Evolutionary conservation across 2,113 vertebrate species (phyloP).

Genomic region (Naja naja): DNA sequence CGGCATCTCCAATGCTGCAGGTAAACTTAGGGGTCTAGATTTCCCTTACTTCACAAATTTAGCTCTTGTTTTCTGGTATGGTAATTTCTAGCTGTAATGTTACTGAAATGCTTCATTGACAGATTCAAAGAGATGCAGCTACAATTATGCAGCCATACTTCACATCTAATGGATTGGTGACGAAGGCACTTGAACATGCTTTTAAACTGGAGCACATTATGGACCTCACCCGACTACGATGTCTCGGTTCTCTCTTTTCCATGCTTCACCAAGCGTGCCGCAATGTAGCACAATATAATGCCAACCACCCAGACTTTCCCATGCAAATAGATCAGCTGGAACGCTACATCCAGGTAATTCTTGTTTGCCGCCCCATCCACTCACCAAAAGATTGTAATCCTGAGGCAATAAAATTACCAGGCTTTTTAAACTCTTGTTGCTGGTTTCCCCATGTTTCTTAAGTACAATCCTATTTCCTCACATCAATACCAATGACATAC

Average conservation of each 20-base stretch:
- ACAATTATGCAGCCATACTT: slow-evolving; percentile 92
- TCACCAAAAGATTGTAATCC: not conserved
- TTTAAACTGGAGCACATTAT: slow-evolving; percentile 98
- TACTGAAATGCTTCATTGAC: slow-evolving; percentile 1
- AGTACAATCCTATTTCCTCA: not conserved
- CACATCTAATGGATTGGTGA: slow-evolving; percentile 92
- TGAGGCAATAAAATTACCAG: not conserved
- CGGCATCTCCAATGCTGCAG: slow-evolving; percentile 95
- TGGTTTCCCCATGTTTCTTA: not conserved
- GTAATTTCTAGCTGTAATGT: not conserved
- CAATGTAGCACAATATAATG: slow-evolving; percentile 94
- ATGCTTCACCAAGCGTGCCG: slow-evolving; percentile 98
- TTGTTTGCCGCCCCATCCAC: rapidly evolving
- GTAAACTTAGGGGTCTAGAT: slow-evolving; percentile 56
- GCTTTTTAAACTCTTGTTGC: not conserved
- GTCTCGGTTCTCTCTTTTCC: slow-evolving; percentile 92
- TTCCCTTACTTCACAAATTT: not conserved
- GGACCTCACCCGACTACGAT: slow-evolving; percentile 96
- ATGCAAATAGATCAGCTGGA: slow-evolving; percentile 97
- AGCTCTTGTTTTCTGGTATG: not conserved
- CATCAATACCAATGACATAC: not conserved
- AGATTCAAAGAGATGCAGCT: slow-evolving; percentile 94
- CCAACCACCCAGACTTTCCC: slow-evolving; percentile 96
- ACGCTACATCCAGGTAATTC: slow-evolving; percentile 90
- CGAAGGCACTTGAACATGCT: slow-evolving; percentile 94